phyloP scores from a whole-genome alignment of 2,888 invertebrate genomes.

The Chesias legatella region DNA sequence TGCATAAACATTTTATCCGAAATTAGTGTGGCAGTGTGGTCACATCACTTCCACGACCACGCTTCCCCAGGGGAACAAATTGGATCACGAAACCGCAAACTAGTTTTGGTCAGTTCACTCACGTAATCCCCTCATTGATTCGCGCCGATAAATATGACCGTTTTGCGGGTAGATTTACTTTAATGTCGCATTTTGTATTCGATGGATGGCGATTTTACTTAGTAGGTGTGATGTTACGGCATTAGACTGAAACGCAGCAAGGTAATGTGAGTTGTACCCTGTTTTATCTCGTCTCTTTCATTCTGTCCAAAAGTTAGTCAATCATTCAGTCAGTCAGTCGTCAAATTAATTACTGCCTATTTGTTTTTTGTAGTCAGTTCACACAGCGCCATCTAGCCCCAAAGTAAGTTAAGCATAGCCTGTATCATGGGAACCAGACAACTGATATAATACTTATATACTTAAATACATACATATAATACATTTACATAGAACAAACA shows the following conservation, averaged over 20 bases:
- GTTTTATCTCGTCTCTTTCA: no score
- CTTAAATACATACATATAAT: no score
- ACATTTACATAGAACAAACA: no score
- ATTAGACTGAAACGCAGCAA: slow-evolving; percentile 1
- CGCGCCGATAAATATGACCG: slow-evolving; percentile 34
- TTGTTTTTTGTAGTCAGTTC: no score
- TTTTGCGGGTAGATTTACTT: slow-evolving; percentile 32
- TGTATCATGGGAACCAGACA: no score
- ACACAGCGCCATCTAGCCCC: no score
- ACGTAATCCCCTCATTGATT: slow-evolving; percentile 54
- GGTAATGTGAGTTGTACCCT: no score
- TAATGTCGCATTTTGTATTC: slow-evolving; percentile 17
- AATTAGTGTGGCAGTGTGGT: slow-evolving; percentile 6
- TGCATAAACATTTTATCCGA: slow-evolving; percentile 1
- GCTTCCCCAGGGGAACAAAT: slow-evolving; percentile 41
- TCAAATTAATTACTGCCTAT: no score
- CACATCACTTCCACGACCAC: slow-evolving; percentile 10
- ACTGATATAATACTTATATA: no score
- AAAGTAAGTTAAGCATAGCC: no score
- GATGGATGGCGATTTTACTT: neutral
- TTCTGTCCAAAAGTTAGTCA: no score
- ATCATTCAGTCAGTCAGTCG: no score
- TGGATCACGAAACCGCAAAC: slow-evolving; percentile 52
- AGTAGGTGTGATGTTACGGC: neutral
- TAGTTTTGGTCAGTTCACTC: slow-evolving; percentile 50